Percentiles rank a stretch among this genome's conserved stretches.
Conservation (phyloP, 1,140 invertebrate genomes). For the Calosoma granatense region DNA sequence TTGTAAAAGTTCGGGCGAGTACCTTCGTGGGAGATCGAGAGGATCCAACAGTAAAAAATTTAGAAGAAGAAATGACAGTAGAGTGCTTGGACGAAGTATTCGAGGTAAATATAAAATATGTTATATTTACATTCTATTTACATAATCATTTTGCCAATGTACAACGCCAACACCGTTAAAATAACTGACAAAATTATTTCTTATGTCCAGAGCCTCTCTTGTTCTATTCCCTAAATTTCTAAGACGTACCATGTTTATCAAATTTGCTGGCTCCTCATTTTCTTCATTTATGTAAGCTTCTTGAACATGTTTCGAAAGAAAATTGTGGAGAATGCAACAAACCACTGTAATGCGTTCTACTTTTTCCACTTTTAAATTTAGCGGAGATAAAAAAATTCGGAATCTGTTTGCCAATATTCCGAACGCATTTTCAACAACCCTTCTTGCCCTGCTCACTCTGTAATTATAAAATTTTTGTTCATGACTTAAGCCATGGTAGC, state of each 20-base stretch:
- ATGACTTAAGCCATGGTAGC: constrained; percentile 22
- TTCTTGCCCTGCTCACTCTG: constrained; percentile 25
- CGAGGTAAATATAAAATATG: too few species aligned
- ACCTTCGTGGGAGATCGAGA: too few species aligned
- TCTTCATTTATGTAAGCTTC: not conserved
- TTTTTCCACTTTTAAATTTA: constrained; percentile 15
- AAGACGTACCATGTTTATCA: not conserved
- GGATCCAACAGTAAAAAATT: too few species aligned
- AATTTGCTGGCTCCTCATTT: not conserved
- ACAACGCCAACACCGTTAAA: not conserved
- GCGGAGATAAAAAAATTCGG: constrained; percentile 12
- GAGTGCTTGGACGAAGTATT: too few species aligned
- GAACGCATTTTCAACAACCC: constrained; percentile 21
- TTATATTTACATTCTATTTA: too few species aligned
- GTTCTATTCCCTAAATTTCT: not conserved
- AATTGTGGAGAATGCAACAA: not conserved
- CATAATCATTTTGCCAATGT: not conserved
- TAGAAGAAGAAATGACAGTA: too few species aligned
- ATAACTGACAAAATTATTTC: not conserved
- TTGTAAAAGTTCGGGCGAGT: too few species aligned
- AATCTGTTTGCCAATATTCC: constrained; percentile 13
- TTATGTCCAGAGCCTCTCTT: not conserved
- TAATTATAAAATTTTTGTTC: constrained; percentile 39
- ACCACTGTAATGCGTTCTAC: constrained; percentile 13
- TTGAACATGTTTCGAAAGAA: not conserved